A percentile compares a stretch with the other conserved stretches of the same genome.
These are phyloP conservation scores for Falco biarmicus DNA, from an alignment of 2,797 vertebrate species.

Conservation along the genomic window DNA sequence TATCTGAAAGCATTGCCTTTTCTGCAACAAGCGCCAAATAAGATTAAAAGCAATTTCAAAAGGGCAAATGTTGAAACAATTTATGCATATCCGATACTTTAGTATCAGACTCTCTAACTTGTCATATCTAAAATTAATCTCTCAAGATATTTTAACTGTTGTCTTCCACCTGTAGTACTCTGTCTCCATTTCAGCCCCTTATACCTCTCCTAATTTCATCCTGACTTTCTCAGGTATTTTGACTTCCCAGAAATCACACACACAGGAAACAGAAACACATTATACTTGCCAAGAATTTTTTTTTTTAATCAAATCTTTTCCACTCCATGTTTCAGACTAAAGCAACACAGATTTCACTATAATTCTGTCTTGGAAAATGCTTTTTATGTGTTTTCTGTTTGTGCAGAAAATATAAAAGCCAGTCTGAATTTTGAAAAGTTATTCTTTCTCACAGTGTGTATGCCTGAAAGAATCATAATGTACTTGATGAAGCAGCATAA, in stretches of 20 bases:
- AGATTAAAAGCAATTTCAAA: background rate
- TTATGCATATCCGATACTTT: background rate
- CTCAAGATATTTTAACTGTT: background rate
- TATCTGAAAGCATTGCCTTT: background rate
- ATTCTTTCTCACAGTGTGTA: background rate
- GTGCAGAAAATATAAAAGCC: background rate
- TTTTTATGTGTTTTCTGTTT: background rate
- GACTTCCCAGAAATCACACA: background rate
- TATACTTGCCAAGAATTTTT: background rate
- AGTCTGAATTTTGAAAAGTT: background rate
- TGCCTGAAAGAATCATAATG: background rate
- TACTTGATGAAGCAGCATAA: background rate
- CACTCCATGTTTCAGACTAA: background rate
- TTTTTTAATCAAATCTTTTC: background rate
- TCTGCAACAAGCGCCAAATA: background rate
- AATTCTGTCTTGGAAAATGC: background rate
- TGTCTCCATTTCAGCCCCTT: background rate
- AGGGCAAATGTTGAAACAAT: background rate
- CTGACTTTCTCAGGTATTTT: background rate
- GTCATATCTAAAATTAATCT: background rate
- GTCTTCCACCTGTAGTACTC: background rate
- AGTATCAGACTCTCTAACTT: background rate
- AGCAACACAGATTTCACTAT: background rate
- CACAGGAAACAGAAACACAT: background rate
- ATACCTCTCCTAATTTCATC: background rate